Evolutionary conservation across 2,113 vertebrate species (phyloP).

Genomic region (Chlorodrepanis virens): DNA sequence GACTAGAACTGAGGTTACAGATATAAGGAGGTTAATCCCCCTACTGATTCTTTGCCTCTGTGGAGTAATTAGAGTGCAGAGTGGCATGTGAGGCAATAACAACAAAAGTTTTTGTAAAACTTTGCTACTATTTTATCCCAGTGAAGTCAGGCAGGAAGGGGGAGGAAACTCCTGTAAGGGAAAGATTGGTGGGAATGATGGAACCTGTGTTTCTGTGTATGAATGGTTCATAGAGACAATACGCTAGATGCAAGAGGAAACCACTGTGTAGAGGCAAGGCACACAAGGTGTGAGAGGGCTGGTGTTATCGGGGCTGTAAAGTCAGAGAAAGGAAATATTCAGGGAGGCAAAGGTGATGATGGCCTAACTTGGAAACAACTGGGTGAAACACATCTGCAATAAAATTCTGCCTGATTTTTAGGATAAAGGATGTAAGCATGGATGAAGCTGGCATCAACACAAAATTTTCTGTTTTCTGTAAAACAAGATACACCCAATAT

Average conservation of each 20-base stretch:
- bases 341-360: not conserved
- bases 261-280: not conserved
- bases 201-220: not conserved
- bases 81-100: not conserved
- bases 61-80: not conserved
- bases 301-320: fast-evolving
- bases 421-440: not conserved
- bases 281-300: not conserved
- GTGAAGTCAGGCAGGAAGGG: not conserved
- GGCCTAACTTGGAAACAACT: not conserved
- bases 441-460: not conserved
- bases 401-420: not conserved
- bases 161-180: not conserved
- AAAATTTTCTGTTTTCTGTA: not conserved
- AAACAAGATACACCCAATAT: not conserved
- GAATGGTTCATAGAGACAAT: not conserved
- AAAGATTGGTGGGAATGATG: not conserved
- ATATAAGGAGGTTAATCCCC: not conserved
- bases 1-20: not conserved
- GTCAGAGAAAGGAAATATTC: not conserved
- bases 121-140: not conserved
- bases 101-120: not conserved
- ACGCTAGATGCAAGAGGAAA: not conserved
- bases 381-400: not conserved
- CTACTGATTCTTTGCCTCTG: not conserved